Percentiles rank a stretch among this genome's conserved stretches.
Conservation (phyloP, 2,797 vertebrate species). For the Phoeniculus purpureus region DNA sequence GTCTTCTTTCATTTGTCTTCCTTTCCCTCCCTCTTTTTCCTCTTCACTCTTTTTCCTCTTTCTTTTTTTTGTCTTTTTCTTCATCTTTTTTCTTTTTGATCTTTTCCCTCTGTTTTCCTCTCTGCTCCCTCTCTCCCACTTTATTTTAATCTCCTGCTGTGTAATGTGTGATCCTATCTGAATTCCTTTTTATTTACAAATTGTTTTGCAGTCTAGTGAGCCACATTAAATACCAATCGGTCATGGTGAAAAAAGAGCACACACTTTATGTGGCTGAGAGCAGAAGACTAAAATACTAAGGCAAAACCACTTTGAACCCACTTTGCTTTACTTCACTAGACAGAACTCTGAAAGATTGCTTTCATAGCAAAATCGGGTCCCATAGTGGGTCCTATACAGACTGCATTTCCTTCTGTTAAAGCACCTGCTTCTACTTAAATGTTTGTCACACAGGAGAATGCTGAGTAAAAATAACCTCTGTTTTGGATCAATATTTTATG, state of each 20-base stretch:
- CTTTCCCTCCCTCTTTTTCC: accelerated
- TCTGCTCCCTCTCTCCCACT: too few relatives aligned
- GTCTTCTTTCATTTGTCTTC: accelerated
- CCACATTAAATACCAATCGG: not conserved
- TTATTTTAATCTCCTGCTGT: too few relatives aligned
- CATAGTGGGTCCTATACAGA: not conserved
- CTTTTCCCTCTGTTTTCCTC: too few relatives aligned
- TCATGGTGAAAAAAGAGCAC: not conserved
- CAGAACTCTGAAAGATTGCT: not conserved
- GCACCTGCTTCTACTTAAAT: not conserved
- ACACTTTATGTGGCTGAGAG: accelerated
- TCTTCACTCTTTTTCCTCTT: accelerated
- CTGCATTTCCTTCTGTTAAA: not conserved
- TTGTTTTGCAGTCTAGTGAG: not conserved
- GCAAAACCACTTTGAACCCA: not conserved
- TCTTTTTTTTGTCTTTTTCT: accelerated
- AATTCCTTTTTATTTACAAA: constrained; percentile 21
- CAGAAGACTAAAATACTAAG: not conserved
- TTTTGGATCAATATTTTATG: not conserved
- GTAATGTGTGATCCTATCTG: not conserved
- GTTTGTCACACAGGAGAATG: not conserved
- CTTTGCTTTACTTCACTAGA: not conserved
- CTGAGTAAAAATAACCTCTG: not conserved
- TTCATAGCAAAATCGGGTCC: not conserved
- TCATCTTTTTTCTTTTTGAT: accelerated